Conservation (phyloP, 1,140 invertebrate genomes). For the Aphidius gifuensis region DNA sequence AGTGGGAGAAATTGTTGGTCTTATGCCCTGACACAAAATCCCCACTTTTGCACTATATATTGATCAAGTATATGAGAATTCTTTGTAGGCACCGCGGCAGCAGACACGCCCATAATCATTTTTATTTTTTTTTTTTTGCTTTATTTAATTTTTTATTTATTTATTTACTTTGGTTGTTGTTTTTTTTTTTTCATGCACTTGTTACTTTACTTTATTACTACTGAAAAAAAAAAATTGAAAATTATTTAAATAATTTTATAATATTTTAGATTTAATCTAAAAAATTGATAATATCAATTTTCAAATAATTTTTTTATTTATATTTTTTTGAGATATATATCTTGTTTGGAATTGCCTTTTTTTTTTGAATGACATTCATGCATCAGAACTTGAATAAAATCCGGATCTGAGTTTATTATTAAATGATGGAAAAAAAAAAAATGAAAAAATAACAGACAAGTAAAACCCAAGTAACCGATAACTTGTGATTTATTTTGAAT, state of each 20-base stretch:
- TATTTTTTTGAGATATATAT: too few relatives aligned
- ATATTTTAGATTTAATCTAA: too few relatives aligned
- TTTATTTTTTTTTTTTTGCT: slow-evolving; percentile 32
- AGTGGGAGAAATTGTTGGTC: slow-evolving; percentile 18
- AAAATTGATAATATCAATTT: too few relatives aligned
- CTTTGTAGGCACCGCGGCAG: slow-evolving; percentile 48
- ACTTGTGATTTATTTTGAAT: slow-evolving; percentile 20
- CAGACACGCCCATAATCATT: slow-evolving; percentile 43
- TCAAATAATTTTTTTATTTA: too few relatives aligned
- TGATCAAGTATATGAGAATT: slow-evolving; percentile 39
- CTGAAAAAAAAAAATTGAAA: too few relatives aligned
- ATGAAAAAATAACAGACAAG: not conserved
- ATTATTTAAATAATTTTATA: too few relatives aligned
- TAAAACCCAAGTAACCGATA: slow-evolving; percentile 13
- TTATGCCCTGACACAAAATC: slow-evolving; percentile 9
- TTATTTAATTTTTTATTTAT: slow-evolving; percentile 32
- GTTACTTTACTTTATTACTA: too few relatives aligned
- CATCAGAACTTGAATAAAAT: too few relatives aligned
- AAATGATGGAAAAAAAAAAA: too few relatives aligned
- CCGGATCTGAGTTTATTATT: too few relatives aligned
- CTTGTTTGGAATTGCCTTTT: too few relatives aligned
- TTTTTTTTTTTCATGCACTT: not conserved
- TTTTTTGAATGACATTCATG: too few relatives aligned
- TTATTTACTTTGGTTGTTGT: not conserved
- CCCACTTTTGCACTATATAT: slow-evolving; percentile 13